Percentiles rank a stretch among this genome's conserved stretches.
Conservation (phyloP, 2,113 vertebrate genomes). For the Gobio gobio region DNA sequence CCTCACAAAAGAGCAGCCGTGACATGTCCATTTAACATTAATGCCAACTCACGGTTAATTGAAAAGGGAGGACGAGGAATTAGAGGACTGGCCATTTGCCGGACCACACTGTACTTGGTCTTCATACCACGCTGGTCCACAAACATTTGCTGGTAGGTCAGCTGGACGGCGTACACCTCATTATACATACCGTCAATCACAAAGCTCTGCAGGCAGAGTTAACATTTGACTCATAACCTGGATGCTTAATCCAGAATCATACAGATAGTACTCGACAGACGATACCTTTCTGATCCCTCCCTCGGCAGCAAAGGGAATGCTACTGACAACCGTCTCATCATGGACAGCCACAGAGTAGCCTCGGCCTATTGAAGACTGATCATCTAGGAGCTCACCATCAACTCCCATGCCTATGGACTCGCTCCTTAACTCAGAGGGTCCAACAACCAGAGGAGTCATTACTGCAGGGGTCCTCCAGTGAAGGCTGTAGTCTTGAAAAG, state of each 20-base stretch:
- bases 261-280: not conserved
- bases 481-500: conserved; percentile 55
- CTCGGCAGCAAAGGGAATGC: conserved; percentile 63
- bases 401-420: conserved; percentile 54
- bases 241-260: not conserved
- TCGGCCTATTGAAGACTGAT: not conserved
- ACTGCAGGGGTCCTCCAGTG: conserved; percentile 62
- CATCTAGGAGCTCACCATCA: conserved; percentile 56
- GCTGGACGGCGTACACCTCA: conserved; percentile 61
- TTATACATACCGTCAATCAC: conserved; percentile 45
- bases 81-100: conserved; percentile 56
- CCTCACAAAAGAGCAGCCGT: not conserved
- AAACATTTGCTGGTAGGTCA: conserved; percentile 65
- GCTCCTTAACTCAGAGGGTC: not conserved
- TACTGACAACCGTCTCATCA: conserved; percentile 37
- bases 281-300: conserved; percentile 69
- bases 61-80: conserved; percentile 36
- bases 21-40: too few relatives aligned
- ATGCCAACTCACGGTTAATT: conserved; percentile 53
- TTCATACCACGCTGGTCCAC: conserved; percentile 29
- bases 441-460: conserved; percentile 44
- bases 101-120: conserved; percentile 54
- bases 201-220: conserved; percentile 58
- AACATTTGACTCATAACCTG: not conserved
- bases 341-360: conserved; percentile 51